Base-by-base conservation (phyloP, 37 sponge, comb jelly and placozoan genomes). In the Corticium candelabrum region DNA sequence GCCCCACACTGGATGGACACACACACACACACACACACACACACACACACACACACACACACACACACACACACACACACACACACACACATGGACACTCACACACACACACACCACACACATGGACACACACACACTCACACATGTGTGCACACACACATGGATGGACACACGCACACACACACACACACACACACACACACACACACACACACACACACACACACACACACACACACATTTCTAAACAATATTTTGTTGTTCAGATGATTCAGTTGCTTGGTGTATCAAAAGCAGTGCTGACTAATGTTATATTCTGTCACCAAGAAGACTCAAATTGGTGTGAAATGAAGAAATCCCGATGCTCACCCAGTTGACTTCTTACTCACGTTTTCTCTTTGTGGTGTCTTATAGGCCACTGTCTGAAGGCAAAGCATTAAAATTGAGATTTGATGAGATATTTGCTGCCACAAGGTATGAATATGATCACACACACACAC, bases 301-400 rank as follows among this genome's bases (percentile, higher is more conserved):
- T 98, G 40, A 91, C 81, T 69, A 81, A 89, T 41, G 99, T 98
- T 67, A 87, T 98, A 4, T 94, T 98, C 87, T 98, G 99, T 68
- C 99, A 98, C 67, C 99, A 98, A 67, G 99, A 98, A 78, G 99
- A 98, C 37, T 85, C 93, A 0, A 68, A 81, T n/a, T 98, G 99
- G 97, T 90, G 15, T 0, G 85, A 50, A 50, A 11, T 27, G 15
- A 50, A 50, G 21, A 27, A 27, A 21, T 50, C 11, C 11, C 21
- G 11, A 21, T 50, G 21, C 21, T n/a, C n/a, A n/a, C n/a, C n/a
- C n/a, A n/a, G n/a, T n/a, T n/a, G n/a, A n/a, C n/a, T n/a, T n/a
- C n/a, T n/a, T n/a, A n/a, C n/a, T n/a, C n/a, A n/a, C n/a, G n/a
- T n/a, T n/a, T n/a, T n/a, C n/a, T n/a, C n/a, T n/a, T n/a, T n/a